Percentiles rank a stretch among this genome's conserved stretches.
Conservation (phyloP, 2,113 vertebrate genomes). For the Chionomys nivalis region DNA sequence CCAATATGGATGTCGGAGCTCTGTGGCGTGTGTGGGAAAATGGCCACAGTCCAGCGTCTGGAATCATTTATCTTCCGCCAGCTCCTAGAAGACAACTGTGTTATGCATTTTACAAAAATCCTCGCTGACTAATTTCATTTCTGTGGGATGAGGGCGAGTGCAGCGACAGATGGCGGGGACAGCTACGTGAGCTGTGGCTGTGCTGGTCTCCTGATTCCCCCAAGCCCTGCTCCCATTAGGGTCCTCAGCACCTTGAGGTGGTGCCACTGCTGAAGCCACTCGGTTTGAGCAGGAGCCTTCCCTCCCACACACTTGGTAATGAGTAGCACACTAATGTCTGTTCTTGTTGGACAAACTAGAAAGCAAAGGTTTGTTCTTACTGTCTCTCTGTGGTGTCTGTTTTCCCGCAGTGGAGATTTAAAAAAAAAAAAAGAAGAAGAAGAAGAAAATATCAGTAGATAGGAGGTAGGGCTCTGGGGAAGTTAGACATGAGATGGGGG, state of each 20-base stretch:
- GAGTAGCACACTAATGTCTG: conserved; percentile 48
- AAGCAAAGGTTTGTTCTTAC: conserved; percentile 33
- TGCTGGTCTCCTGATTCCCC: conserved; percentile 73
- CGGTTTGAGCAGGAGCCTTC: not conserved
- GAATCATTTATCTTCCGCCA: conserved; percentile 91
- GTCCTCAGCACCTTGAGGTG: conserved; percentile 81
- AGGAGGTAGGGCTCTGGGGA: not conserved
- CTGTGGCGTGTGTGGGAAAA: conserved; percentile 94
- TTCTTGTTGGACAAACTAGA: conserved; percentile 53
- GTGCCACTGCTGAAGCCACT: conserved; percentile 65
- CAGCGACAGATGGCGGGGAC: conserved; percentile 71
- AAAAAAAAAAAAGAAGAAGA: not conserved
- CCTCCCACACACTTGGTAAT: conserved; percentile 62
- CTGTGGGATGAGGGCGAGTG: conserved; percentile 73
- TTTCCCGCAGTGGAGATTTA: conserved; percentile 24
- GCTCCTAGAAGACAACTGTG: conserved; percentile 87
- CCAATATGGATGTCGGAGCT: conserved; percentile 93
- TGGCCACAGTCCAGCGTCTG: conserved; percentile 92
- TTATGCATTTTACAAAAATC: conserved; percentile 89
- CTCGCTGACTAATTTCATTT: conserved; percentile 90
- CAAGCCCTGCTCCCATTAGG: conserved; percentile 73
- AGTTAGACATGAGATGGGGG: rapidly evolving
- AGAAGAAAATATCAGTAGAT: conserved; percentile 1
- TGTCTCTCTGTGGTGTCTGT: not conserved
- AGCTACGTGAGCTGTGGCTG: conserved; percentile 21